Conservation (phyloP, 53 echinoderm and acorn worm species). For the Paracentrotus lividus region DNA sequence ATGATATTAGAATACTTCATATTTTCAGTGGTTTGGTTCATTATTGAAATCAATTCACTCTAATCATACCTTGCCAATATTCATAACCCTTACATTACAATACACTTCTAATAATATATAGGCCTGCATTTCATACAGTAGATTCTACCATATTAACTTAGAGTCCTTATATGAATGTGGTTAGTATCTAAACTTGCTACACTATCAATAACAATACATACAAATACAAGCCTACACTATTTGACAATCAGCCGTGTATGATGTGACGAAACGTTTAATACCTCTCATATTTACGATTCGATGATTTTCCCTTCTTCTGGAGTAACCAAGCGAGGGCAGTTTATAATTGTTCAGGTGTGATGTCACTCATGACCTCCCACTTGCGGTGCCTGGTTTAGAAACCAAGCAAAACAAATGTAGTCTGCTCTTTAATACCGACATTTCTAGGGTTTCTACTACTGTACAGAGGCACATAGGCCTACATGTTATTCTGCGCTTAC, state of each 20-base stretch:
- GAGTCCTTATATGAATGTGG: not conserved
- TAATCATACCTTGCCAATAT: no score
- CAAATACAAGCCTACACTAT: not conserved
- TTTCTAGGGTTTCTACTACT: not conserved
- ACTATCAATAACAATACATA: not conserved
- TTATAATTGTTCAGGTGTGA: not conserved
- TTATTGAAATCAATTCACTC: no score
- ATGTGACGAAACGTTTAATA: slow-evolving; percentile 29
- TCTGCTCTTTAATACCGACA: not conserved
- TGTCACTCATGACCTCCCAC: slow-evolving; percentile 30
- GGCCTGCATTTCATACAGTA: no score
- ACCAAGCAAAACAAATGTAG: slow-evolving; percentile 15
- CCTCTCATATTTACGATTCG: not conserved
- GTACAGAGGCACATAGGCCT: not conserved
- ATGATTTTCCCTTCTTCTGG: slow-evolving; percentile 19
- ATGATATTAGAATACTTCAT: no score
- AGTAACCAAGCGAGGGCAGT: slow-evolving; percentile 2
- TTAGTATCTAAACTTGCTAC: not conserved
- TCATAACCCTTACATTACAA: no score
- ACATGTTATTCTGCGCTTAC: not conserved
- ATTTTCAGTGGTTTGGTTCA: no score
- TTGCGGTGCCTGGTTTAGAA: slow-evolving; percentile 10
- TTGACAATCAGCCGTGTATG: slow-evolving; percentile 23
- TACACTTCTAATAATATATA: no score
- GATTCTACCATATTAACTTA: not conserved